Evolutionary conservation across 2,113 vertebrate species (phyloP).

Genomic region (Coregonus clupeaformis): DNA sequence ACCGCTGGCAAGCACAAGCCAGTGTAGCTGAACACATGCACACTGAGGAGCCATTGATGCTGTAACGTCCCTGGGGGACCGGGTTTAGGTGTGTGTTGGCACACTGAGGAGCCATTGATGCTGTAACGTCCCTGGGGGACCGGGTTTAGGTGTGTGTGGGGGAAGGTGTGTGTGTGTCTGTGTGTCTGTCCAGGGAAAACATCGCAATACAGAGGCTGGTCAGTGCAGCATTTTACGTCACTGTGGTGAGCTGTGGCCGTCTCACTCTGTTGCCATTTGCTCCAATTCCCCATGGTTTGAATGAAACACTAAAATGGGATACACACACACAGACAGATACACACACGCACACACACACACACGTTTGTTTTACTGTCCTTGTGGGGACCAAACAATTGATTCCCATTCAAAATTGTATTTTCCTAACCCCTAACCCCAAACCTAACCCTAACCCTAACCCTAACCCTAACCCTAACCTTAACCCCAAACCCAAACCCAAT

Average conservation of each 20-base stretch:
- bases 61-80: neutral
- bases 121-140: neutral
- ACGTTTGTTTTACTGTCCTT: no score
- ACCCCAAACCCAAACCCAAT: no score
- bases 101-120: constrained; percentile 2
- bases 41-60: constrained; percentile 2
- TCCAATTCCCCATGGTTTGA: constrained; percentile 51
- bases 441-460: neutral
- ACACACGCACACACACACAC: neutral
- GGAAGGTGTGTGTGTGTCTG: neutral
- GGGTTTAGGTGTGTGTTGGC: neutral
- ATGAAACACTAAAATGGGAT: constrained; percentile 15
- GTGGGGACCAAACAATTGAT: no score
- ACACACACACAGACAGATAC: constrained; percentile 11
- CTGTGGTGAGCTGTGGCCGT: constrained; percentile 61
- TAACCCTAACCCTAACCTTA: neutral
- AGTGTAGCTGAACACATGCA: neutral
- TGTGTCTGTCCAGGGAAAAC: neutral
- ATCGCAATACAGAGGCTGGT: constrained; percentile 18
- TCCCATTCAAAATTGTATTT: neutral
- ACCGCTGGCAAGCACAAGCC: neutral
- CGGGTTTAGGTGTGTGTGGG: neutral
- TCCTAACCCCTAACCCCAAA: neutral
- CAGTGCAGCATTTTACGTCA: constrained; percentile 45
- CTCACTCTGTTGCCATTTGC: constrained; percentile 38